Evolutionary conservation across 2,113 vertebrate genomes (phyloP).

Genomic region (Passer montanus): DNA sequence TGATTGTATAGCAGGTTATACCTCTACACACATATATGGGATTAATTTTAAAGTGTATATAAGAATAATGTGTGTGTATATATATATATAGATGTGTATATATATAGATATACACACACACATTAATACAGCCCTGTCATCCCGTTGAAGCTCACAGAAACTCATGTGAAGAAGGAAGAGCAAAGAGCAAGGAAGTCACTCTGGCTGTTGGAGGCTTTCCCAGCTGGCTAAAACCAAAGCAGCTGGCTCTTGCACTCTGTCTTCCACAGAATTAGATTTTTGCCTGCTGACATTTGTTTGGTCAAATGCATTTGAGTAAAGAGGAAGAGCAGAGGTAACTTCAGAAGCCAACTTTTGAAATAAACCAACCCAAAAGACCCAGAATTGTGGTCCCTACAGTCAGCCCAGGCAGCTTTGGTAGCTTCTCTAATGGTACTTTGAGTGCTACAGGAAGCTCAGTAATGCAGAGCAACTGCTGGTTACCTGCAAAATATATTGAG

Average conservation of each 20-base stretch:
- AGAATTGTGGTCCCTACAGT: background rate
- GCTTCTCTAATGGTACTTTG: background rate
- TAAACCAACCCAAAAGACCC: background rate
- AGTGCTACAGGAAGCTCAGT: background rate
- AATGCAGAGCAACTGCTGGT: background rate
- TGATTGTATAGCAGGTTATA: background rate
- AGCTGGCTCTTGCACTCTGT: background rate
- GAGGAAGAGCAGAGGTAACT: background rate
- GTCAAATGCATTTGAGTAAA: background rate
- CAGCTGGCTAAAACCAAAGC: background rate
- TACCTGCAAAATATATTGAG: background rate
- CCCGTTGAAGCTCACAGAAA: background rate
- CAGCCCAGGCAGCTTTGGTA: background rate
- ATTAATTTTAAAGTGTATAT: background rate
- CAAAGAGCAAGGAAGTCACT: background rate
- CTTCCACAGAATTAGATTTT: background rate
- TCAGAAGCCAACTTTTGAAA: background rate
- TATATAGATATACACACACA: background rate
- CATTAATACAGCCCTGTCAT: background rate
- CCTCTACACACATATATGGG: background rate
- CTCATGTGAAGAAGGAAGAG: background rate
- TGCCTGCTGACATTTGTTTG: background rate
- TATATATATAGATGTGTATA: rapidly evolving
- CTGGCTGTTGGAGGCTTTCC: background rate
- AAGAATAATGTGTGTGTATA: background rate